Conservation (phyloP, 1,140 invertebrate genomes). For the Drosophila ogumai region DNA sequence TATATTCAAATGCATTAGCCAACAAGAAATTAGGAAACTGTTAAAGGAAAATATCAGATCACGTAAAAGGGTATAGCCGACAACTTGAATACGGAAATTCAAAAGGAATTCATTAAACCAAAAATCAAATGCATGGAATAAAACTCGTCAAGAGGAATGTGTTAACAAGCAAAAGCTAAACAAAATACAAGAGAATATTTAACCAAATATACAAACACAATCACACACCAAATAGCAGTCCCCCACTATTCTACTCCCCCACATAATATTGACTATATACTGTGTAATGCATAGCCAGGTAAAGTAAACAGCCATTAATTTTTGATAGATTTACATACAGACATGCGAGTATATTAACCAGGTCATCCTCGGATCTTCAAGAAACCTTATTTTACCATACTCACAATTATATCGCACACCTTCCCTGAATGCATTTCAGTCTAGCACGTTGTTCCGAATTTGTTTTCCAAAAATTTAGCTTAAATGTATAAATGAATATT, state of each 20-base stretch:
- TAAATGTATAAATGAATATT: constrained; percentile 82
- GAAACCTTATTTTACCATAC: constrained; percentile 11
- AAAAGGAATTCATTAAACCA: constrained; percentile 31
- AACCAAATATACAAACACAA: constrained; percentile 61
- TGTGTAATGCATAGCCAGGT: constrained; percentile 28
- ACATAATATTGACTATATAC: constrained; percentile 24
- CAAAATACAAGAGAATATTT: constrained; percentile 58
- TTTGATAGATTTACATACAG: constrained; percentile 79
- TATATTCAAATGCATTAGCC: constrained; percentile 56
- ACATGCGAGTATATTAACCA: constrained; percentile 18
- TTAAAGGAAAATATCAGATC: constrained; percentile 46
- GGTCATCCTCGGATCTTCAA: constrained; percentile 16
- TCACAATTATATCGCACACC: constrained; percentile 25
- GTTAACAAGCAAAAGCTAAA: constrained; percentile 76
- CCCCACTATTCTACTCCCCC: constrained; percentile 19
- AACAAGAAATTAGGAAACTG: constrained; percentile 33
- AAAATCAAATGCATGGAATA: constrained; percentile 75
- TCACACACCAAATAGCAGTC: constrained; percentile 33
- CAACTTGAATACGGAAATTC: constrained; percentile 30
- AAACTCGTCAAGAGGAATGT: constrained; percentile 83
- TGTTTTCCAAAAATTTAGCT: constrained; percentile 61
- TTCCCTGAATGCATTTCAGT: constrained; percentile 57
- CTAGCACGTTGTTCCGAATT: constrained; percentile 23
- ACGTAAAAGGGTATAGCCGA: constrained; percentile 36
- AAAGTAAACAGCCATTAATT: constrained; percentile 65